Evolutionary conservation across 2,888 invertebrate species (phyloP).

Genomic region (Nasonia oneida): DNA sequence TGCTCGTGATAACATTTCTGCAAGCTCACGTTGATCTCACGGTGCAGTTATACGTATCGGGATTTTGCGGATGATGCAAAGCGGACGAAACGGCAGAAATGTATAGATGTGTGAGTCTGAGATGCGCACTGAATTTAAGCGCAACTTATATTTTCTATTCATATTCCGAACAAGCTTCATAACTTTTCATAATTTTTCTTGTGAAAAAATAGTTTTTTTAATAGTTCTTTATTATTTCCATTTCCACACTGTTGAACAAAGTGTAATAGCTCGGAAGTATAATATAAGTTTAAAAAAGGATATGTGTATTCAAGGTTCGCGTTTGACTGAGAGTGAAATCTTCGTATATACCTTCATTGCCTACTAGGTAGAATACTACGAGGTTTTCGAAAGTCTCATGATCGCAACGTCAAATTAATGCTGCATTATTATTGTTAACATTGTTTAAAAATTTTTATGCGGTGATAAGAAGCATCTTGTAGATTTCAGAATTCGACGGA

Average conservation of each 20-base stretch:
- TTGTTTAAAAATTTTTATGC: no score
- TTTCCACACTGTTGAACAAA: background rate
- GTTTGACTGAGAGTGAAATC: conserved; percentile 3
- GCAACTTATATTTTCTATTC: no score
- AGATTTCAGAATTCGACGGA: no score
- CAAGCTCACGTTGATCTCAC: conserved; percentile 9
- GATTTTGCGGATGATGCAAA: background rate
- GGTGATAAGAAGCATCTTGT: no score
- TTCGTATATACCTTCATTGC: background rate
- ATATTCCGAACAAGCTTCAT: no score
- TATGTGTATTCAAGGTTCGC: conserved; percentile 11
- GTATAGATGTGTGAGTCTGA: no score
- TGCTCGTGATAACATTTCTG: background rate
- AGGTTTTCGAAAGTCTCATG: conserved; percentile 12
- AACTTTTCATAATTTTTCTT: no score
- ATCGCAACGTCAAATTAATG: background rate
- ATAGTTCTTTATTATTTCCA: no score
- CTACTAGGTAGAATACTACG: conserved; percentile 10
- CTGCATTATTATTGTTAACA: background rate
- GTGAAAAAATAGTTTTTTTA: no score
- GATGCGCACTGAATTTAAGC: no score
- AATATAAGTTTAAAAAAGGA: background rate
- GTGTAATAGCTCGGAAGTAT: background rate
- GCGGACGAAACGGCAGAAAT: background rate
- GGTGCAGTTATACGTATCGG: background rate